Evolutionary conservation across 2,888 invertebrate genomes (phyloP).

Genomic region (Apamea sordens): DNA sequence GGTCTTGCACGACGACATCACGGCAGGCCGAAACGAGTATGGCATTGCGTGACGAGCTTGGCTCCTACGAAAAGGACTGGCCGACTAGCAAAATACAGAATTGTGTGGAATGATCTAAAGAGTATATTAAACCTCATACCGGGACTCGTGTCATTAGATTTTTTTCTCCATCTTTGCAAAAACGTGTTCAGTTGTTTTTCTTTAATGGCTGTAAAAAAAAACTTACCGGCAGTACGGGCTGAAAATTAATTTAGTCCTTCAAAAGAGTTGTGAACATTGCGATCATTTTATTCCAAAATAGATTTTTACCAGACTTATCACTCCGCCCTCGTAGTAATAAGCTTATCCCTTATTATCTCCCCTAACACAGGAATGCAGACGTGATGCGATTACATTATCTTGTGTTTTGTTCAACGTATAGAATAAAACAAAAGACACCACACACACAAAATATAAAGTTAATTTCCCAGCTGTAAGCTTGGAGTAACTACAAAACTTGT

Average conservation of each 20-base stretch:
- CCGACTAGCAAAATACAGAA: neutral
- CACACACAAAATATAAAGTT: neutral
- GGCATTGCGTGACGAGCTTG: neutral
- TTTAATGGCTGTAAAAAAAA: too few species aligned
- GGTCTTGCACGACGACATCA: neutral
- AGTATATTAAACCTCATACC: neutral
- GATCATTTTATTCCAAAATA: too few species aligned
- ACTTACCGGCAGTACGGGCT: too few species aligned
- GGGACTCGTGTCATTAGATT: neutral
- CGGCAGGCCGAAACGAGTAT: neutral
- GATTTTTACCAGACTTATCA: too few species aligned
- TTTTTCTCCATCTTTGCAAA: neutral
- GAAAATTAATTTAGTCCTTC: too few species aligned
- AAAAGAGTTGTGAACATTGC: too few species aligned
- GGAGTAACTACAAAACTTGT: conserved; percentile 25
- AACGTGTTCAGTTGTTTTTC: too few species aligned
- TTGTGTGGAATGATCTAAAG: neutral
- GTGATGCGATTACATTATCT: neutral
- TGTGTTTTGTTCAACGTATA: neutral
- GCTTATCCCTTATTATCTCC: neutral
- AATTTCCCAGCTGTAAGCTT: neutral
- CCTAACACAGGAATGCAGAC: neutral
- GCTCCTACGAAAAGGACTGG: neutral
- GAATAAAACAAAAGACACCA: neutral
- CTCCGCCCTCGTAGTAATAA: neutral